phyloP scores from a whole-genome alignment of 2,888 invertebrate species.

The Dromius quadrimaculatus region DNA sequence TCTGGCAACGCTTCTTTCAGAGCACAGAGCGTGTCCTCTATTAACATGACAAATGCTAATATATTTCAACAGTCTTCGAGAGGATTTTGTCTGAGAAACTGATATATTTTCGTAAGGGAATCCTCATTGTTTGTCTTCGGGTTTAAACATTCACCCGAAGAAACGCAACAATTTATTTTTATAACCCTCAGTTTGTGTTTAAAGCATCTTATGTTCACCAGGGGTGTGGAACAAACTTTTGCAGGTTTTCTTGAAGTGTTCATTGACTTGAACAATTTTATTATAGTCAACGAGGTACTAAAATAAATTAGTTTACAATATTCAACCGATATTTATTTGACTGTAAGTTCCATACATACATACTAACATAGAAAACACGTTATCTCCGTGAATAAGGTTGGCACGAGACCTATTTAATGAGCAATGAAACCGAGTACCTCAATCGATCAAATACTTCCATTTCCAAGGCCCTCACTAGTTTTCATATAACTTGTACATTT shows the following conservation, averaged over 20 bases:
- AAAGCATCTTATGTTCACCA: not conserved
- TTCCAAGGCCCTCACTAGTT: too few relatives aligned
- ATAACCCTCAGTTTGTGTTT: slow-evolving; percentile 36
- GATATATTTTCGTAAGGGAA: slow-evolving; percentile 61
- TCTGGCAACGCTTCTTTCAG: slow-evolving; percentile 26
- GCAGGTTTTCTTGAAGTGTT: not conserved
- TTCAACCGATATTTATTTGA: not conserved
- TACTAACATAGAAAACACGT: too few relatives aligned
- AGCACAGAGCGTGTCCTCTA: slow-evolving; percentile 56
- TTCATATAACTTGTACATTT: too few relatives aligned
- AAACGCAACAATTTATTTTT: slow-evolving; percentile 50
- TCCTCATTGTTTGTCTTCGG: slow-evolving; percentile 55
- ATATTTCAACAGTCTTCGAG: slow-evolving; percentile 65
- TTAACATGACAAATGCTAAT: slow-evolving; percentile 68
- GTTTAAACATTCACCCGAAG: slow-evolving; percentile 39
- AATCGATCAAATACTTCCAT: too few relatives aligned
- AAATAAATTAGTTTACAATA: not conserved
- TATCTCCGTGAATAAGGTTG: too few relatives aligned
- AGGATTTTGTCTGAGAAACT: slow-evolving; percentile 65
- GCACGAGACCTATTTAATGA: too few relatives aligned
- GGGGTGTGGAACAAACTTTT: slow-evolving; percentile 10
- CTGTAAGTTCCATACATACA: too few relatives aligned
- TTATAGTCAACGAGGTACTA: too few relatives aligned
- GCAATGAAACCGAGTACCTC: too few relatives aligned
- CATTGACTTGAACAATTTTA: too few relatives aligned